Conservation (phyloP, 2,797 vertebrate species). For the Eurystomus glaucurus region DNA sequence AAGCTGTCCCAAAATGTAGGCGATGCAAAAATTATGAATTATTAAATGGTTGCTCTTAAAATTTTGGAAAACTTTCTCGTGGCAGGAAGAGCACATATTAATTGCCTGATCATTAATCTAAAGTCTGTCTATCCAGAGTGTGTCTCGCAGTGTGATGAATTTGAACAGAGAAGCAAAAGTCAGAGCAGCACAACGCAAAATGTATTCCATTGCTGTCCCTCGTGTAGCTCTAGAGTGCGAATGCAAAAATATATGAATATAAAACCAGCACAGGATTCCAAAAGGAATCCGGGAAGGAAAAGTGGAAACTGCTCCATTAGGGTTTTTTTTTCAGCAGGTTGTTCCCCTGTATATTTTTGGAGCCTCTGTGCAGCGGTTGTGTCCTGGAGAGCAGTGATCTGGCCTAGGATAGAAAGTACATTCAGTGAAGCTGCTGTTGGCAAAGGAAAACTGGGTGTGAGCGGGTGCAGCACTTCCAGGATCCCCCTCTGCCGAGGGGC, state of each 20-base stretch:
- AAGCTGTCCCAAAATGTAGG: background rate
- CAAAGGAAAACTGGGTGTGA: background rate
- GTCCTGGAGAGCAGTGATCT: background rate
- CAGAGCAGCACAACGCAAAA: conserved; percentile 8
- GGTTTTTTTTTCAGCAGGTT: background rate
- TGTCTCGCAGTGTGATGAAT: background rate
- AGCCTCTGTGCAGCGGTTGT: background rate
- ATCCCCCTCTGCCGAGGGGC: background rate
- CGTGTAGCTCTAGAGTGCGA: conserved; percentile 3
- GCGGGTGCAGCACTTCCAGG: background rate
- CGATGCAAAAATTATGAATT: background rate
- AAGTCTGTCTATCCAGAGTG: background rate
- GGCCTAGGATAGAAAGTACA: background rate
- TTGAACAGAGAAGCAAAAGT: background rate
- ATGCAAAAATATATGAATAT: background rate
- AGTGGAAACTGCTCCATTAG: background rate
- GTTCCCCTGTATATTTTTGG: background rate
- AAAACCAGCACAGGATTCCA: background rate
- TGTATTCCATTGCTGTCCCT: background rate
- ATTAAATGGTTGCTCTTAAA: conserved; percentile 11
- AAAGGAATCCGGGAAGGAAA: background rate
- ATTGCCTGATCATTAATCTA: background rate
- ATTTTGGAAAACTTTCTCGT: background rate
- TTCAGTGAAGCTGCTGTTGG: background rate
- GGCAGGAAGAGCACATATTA: background rate